These are phyloP conservation scores for Magallana angulata DNA, from an alignment of 1,140 invertebrate species.

Conservation along the genomic window DNA sequence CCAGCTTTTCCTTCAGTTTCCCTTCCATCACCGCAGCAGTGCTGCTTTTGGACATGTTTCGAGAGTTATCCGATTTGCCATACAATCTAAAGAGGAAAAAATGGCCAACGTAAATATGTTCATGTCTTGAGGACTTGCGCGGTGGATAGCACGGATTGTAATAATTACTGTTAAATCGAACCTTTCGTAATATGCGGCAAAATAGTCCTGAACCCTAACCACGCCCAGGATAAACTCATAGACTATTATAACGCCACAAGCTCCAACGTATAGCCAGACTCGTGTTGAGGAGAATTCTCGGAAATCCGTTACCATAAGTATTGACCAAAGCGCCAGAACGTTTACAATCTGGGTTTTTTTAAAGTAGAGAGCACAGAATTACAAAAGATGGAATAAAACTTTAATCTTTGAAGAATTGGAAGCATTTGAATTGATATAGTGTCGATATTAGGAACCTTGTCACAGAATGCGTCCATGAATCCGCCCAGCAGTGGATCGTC, in stretches of 20 bases:
- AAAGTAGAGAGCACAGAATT: not conserved
- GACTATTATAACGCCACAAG: slow-evolving; percentile 68
- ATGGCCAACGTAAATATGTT: not conserved
- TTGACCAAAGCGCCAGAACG: slow-evolving; percentile 72
- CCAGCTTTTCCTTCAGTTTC: slow-evolving; percentile 77
- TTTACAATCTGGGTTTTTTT: slow-evolving; percentile 71
- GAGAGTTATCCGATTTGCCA: slow-evolving; percentile 37
- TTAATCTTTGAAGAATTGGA: not conserved
- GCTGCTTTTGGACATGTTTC: slow-evolving; percentile 36
- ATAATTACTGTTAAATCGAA: slow-evolving; percentile 45
- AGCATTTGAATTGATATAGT: too few species aligned
- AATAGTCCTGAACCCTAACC: slow-evolving; percentile 77
- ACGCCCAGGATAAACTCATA: slow-evolving; percentile 75
- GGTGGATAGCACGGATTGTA: too few species aligned
- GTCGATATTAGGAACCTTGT: slow-evolving; percentile 62
- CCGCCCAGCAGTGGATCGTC: slow-evolving; percentile 73
- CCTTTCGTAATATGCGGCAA: slow-evolving; percentile 71
- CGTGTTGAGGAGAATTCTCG: slow-evolving; percentile 62
- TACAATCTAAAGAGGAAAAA: not conserved
- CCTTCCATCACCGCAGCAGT: slow-evolving; percentile 76
- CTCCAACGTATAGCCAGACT: slow-evolving; percentile 56
- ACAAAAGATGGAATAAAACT: too few species aligned
- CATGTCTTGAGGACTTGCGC: not conserved
- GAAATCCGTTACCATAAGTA: slow-evolving; percentile 73
- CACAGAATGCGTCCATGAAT: slow-evolving; percentile 76